A percentile compares a stretch with the other conserved stretches of the same genome.
Evolutionary conservation across 2,888 invertebrate genomes (phyloP).

Genomic region (Uloborus plumipes): DNA sequence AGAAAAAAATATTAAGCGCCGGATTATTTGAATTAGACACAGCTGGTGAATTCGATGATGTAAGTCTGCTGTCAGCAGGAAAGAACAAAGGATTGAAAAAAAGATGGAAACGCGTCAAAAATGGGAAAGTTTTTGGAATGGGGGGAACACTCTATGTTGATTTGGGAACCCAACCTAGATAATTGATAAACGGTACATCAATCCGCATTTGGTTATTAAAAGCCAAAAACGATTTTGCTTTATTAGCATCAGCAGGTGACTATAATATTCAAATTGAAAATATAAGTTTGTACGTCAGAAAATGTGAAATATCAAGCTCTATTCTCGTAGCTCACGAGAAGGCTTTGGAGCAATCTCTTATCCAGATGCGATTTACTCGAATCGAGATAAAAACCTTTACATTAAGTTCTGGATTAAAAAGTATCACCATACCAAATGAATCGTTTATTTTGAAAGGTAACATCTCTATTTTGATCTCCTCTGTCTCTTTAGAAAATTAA

Average conservation of each 20-base stretch:
- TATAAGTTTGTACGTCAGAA: constrained; percentile 9
- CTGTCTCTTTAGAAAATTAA: no score
- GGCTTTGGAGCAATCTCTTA: background rate
- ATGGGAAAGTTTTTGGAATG: background rate
- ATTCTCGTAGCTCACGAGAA: constrained; percentile 19
- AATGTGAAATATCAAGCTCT: constrained; percentile 18
- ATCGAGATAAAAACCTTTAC: background rate
- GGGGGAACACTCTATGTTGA: constrained; percentile 9
- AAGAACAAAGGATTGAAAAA: background rate
- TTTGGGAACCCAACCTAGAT: constrained; percentile 14
- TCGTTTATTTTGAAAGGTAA: no score
- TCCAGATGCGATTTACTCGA: constrained; percentile 16
- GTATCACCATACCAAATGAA: constrained; percentile 15
- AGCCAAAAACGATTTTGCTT: constrained; percentile 4
- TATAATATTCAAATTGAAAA: background rate
- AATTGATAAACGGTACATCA: constrained; percentile 11
- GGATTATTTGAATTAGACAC: background rate
- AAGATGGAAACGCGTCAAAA: background rate
- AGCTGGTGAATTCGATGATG: background rate
- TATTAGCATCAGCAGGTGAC: background rate
- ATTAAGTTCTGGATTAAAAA: constrained; percentile 5
- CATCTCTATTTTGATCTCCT: no score
- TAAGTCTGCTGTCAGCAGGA: background rate
- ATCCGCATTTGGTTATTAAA: background rate
- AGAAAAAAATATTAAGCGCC: background rate